phyloP scores from a whole-genome alignment of 2,797 vertebrate genomes.

The Anas acuta region DNA sequence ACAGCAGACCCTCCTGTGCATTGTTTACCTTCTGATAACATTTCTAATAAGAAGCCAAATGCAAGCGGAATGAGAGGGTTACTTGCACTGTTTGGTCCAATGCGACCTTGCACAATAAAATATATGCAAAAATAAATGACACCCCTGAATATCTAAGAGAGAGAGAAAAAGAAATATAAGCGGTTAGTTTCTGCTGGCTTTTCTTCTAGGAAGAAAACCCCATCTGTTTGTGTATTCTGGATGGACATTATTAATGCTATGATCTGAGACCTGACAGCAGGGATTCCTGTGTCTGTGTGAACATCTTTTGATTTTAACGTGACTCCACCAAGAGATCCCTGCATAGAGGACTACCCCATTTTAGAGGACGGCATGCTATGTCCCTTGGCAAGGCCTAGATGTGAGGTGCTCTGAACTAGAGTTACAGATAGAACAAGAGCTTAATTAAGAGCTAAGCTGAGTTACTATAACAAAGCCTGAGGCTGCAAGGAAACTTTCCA shows the following conservation, averaged over 20 bases:
- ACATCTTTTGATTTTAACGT: not conserved
- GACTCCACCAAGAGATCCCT: not conserved
- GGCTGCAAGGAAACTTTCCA: not conserved
- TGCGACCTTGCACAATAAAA: conserved; percentile 19
- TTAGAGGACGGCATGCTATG: not conserved
- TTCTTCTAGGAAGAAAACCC: conserved; percentile 2
- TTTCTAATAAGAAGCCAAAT: conserved; percentile 27
- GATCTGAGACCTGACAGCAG: not conserved
- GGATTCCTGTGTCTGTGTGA: not conserved
- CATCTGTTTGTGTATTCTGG: not conserved
- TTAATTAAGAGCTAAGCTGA: not conserved
- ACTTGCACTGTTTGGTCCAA: conserved; percentile 35
- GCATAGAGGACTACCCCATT: not conserved
- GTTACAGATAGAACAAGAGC: not conserved
- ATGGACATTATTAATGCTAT: not conserved
- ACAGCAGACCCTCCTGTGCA: not conserved
- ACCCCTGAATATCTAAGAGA: not conserved
- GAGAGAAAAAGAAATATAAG: not conserved
- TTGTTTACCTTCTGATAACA: conserved; percentile 22
- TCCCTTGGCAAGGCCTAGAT: not conserved
- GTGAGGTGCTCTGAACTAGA: not conserved
- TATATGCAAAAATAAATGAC: not conserved
- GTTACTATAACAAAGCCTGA: not conserved
- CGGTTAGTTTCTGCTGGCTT: conserved; percentile 2
- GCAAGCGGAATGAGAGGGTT: conserved; percentile 45